Evolutionary conservation across 2,888 invertebrate genomes (phyloP).

Genomic region (Callyntrura sp.): DNA sequence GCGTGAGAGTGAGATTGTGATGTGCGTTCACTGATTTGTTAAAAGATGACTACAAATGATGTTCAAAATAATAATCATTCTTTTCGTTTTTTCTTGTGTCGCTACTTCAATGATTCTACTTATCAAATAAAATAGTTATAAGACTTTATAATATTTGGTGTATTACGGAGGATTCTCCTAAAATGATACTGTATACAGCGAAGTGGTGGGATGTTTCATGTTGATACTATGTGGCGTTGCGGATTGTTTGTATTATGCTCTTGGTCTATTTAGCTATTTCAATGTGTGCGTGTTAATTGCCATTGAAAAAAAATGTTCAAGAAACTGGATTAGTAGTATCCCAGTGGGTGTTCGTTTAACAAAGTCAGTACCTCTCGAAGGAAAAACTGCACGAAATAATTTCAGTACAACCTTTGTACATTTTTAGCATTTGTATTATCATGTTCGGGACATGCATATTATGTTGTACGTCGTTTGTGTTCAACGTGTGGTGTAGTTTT

Average conservation of each 20-base stretch:
- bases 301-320: conserved; percentile 52
- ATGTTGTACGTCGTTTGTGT: not conserved
- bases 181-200: not conserved
- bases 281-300: conserved; percentile 72
- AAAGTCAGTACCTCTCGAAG: conserved; percentile 53
- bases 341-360: conserved; percentile 71
- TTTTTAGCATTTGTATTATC: conserved; percentile 23
- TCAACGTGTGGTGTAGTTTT: not conserved
- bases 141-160: not conserved
- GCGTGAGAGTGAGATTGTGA: conserved; percentile 49
- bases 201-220: not conserved
- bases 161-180: not conserved
- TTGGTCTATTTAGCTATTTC: conserved; percentile 52
- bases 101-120: conserved; percentile 84
- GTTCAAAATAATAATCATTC: conserved; percentile 59
- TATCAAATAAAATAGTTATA: not conserved
- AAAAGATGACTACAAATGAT: conserved; percentile 70
- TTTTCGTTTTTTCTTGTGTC: conserved; percentile 81
- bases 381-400: conserved; percentile 47
- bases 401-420: not conserved
- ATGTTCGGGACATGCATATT: conserved; percentile 8
- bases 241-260: conserved; percentile 38
- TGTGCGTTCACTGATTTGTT: conserved; percentile 68
- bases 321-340: conserved; percentile 65
- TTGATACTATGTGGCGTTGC: conserved; percentile 1